phyloP scores from a whole-genome alignment of 2,113 vertebrate species.

The Peromyscus leucopus region DNA sequence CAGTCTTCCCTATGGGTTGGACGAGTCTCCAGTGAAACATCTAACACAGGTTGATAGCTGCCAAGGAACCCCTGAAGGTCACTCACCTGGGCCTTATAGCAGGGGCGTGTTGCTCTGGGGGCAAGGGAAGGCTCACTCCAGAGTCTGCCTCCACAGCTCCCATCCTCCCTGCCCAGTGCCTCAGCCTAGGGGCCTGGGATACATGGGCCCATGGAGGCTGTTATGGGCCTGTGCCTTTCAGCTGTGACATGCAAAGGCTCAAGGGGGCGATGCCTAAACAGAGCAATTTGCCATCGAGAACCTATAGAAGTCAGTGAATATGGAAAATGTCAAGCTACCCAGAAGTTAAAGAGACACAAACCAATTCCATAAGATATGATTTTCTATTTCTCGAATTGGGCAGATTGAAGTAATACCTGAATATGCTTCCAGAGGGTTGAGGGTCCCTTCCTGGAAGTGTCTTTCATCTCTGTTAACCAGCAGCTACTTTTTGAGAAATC shows the following conservation, averaged over 20 bases:
- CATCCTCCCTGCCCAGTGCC: neutral
- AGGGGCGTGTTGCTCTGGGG: neutral
- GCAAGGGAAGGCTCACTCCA: neutral
- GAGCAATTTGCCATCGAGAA: neutral
- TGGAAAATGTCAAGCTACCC: neutral
- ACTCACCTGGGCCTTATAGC: neutral
- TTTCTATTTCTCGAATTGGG: neutral
- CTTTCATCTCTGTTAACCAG: neutral
- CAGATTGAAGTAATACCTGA: neutral
- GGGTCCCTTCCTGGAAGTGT: neutral
- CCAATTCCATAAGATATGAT: neutral
- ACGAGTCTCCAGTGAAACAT: neutral
- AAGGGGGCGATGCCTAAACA: neutral
- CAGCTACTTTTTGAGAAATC: neutral
- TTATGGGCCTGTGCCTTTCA: neutral
- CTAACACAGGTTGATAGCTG: neutral
- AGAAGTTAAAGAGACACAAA: neutral
- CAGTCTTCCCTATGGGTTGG: neutral
- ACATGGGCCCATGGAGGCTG: neutral
- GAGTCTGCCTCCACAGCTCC: neutral
- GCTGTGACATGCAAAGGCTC: neutral
- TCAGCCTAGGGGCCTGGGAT: neutral
- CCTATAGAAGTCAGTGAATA: neutral
- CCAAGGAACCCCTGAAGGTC: neutral
- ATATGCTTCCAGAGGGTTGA: no score